These are phyloP conservation scores for Poecilus cupreus DNA, from an alignment of 2,888 invertebrate genomes.

Conservation along the genomic window DNA sequence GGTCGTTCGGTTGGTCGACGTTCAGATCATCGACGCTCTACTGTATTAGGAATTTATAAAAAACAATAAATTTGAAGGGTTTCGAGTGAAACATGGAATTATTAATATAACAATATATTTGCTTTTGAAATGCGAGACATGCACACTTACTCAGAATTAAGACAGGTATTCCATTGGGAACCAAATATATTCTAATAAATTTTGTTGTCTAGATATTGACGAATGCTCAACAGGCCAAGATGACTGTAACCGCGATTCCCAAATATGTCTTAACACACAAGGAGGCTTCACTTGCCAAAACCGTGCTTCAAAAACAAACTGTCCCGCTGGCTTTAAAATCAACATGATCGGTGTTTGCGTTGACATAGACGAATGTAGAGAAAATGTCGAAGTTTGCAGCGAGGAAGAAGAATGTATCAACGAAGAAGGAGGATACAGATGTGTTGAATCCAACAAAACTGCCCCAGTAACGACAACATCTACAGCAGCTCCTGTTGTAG, in stretches of 20 bases:
- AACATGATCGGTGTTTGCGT: conserved; percentile 66
- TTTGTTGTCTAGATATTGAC: conserved; percentile 84
- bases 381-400: conserved; percentile 77
- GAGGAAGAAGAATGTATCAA: conserved; percentile 80
- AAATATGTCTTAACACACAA: conserved; percentile 82
- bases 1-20: too few species aligned
- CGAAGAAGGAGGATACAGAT: conserved; percentile 80
- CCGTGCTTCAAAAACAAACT: conserved; percentile 77
- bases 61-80: too few species aligned
- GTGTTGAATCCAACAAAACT: conserved; percentile 70
- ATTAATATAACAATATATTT: too few species aligned
- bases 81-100: too few species aligned
- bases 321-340: conserved; percentile 80
- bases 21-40: too few species aligned
- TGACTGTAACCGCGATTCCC: conserved; percentile 80
- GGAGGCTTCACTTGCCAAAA: conserved; percentile 83
- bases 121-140: too few species aligned
- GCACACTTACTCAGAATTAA: too few species aligned
- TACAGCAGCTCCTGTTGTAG: conserved; percentile 1
- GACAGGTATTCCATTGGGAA: too few species aligned
- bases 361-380: conserved; percentile 88
- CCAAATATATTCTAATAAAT: too few species aligned
- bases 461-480: neutral
- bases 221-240: conserved; percentile 81
- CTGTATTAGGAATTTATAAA: too few species aligned